Percentiles rank a stretch among this genome's conserved stretches.
These are phyloP conservation scores for Mesorhabditis spiculigera DNA, from an alignment of 2,888 invertebrate genomes.

Conservation along the genomic window DNA sequence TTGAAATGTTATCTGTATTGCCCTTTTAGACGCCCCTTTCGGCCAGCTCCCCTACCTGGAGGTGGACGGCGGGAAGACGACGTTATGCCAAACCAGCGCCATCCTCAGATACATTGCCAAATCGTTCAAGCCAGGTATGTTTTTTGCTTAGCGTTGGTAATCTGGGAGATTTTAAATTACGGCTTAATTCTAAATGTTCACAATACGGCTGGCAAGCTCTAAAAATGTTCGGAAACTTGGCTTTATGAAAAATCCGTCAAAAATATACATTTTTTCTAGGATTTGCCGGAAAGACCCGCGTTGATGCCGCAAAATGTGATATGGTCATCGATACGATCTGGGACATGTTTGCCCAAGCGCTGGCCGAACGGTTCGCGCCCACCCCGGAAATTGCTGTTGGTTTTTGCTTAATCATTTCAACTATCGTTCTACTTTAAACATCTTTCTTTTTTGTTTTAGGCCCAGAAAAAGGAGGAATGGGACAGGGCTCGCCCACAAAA, in stretches of 20 bases:
- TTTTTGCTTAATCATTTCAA: too few species aligned
- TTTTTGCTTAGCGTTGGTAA: too few species aligned
- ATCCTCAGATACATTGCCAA: slow-evolving; percentile 28
- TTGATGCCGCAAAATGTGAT: slow-evolving; percentile 26
- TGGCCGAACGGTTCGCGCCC: not conserved
- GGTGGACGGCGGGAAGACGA: slow-evolving; percentile 25
- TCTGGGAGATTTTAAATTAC: too few species aligned
- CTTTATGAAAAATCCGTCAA: not conserved
- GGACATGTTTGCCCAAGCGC: slow-evolving; percentile 12
- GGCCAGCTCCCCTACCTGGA: slow-evolving; percentile 23
- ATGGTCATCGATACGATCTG: slow-evolving; percentile 25
- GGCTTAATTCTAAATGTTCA: too few species aligned
- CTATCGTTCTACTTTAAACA: not conserved
- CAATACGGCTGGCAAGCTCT: too few species aligned
- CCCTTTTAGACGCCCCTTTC: slow-evolving; percentile 25
- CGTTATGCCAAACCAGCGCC: slow-evolving; percentile 25
- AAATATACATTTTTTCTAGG: too few species aligned
- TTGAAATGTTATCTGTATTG: not conserved
- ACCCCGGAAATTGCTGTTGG: not conserved
- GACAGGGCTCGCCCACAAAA: not conserved
- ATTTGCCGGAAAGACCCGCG: slow-evolving; percentile 28
- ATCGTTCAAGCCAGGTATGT: slow-evolving; percentile 21
- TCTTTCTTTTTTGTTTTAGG: not conserved
- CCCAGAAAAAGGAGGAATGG: not conserved
- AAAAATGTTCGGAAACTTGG: too few species aligned